A percentile compares a stretch with the other conserved stretches of the same genome.
Conservation (phyloP, 2,888 invertebrate species). For the Ditula angustiorana region DNA sequence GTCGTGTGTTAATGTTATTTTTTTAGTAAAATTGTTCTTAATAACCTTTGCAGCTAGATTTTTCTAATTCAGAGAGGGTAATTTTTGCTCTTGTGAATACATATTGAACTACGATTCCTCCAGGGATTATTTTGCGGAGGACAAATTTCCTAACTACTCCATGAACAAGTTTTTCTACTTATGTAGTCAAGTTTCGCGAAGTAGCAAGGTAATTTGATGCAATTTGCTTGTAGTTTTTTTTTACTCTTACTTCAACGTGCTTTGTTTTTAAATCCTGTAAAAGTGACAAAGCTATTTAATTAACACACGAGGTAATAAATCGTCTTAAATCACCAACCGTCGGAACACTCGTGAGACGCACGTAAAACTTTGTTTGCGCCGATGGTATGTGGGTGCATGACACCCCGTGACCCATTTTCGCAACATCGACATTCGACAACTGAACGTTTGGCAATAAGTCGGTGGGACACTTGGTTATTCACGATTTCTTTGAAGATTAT, state of each 20-base stretch:
- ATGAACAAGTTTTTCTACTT: no score
- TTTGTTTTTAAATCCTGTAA: conserved; percentile 1
- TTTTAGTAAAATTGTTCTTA: neutral
- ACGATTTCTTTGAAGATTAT: conserved; percentile 63
- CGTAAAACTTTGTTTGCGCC: conserved; percentile 60
- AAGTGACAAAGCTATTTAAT: conserved; percentile 17
- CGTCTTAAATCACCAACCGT: conserved; percentile 18
- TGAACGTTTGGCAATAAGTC: conserved; percentile 69
- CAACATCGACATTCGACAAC: conserved; percentile 71
- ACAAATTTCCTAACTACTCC: no score
- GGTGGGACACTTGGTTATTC: conserved; percentile 63
- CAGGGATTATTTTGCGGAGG: no score
- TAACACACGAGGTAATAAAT: conserved; percentile 18
- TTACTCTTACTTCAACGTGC: neutral
- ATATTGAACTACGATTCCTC: no score
- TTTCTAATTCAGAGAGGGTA: neutral
- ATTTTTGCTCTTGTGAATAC: neutral
- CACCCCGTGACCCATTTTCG: conserved; percentile 79
- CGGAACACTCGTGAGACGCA: conserved; percentile 8
- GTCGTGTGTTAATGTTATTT: neutral
- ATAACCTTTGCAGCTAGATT: neutral
- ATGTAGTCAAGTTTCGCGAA: no score
- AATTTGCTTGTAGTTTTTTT: no score
- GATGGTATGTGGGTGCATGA: conserved; percentile 71
- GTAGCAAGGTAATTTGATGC: no score